These are phyloP conservation scores for Alca torda DNA, from an alignment of 2,797 vertebrate genomes.

Conservation along the genomic window DNA sequence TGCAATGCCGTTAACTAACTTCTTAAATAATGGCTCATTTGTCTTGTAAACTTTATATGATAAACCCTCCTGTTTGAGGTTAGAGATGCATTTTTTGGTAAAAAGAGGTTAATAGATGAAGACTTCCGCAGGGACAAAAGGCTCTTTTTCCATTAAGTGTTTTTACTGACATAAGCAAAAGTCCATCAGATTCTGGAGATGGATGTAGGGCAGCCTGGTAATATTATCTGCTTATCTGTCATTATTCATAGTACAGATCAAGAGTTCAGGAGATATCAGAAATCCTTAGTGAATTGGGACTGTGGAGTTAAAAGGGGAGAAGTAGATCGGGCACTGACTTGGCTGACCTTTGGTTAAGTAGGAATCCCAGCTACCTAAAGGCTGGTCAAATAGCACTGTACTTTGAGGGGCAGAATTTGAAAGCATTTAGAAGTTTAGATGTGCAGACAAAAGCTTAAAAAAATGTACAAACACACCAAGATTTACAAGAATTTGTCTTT, in stretches of 20 bases:
- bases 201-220: neutral
- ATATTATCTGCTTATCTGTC: neutral
- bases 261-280: neutral
- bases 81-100: neutral
- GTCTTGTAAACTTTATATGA: neutral
- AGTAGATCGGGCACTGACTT: neutral
- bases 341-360: neutral
- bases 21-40: neutral
- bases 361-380: neutral
- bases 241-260: conserved; percentile 29
- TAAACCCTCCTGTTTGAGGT: neutral
- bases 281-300: neutral
- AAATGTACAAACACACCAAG: neutral
- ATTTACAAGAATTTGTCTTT: neutral
- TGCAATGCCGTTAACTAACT: conserved; percentile 34
- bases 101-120: conserved; percentile 18
- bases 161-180: conserved; percentile 11
- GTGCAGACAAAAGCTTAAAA: neutral
- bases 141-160: neutral
- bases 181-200: neutral
- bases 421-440: neutral
- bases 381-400: neutral
- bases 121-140: neutral
- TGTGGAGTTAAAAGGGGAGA: neutral
- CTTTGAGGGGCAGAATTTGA: neutral